Evolutionary conservation across 2,888 invertebrate species (phyloP).

Genomic region (Chloromyia formosa): DNA sequence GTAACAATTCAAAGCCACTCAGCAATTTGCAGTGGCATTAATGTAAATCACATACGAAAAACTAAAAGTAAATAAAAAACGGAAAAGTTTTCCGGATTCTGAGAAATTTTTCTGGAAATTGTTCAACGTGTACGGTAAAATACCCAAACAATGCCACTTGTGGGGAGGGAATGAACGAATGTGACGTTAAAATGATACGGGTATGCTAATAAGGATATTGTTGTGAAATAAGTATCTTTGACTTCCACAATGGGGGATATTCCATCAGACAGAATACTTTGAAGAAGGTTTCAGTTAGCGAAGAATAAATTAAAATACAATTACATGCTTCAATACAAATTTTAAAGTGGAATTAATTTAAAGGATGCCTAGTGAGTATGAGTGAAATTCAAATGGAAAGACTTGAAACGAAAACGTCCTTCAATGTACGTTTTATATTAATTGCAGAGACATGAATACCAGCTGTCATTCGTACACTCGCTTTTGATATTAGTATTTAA

Average conservation of each 20-base stretch:
- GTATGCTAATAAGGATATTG: conserved; percentile 25
- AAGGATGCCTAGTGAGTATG: too few relatives aligned
- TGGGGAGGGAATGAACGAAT: not conserved
- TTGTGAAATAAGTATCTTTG: not conserved
- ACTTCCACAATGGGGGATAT: not conserved
- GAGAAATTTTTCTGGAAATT: conserved; percentile 1
- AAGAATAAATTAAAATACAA: too few relatives aligned
- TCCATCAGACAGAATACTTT: too few relatives aligned
- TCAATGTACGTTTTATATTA: too few relatives aligned
- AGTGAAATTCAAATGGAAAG: too few relatives aligned
- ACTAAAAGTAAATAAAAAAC: conserved; percentile 29
- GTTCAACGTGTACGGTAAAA: not conserved
- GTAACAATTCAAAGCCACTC: conserved; percentile 31
- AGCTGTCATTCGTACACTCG: too few relatives aligned
- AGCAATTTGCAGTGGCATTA: conserved; percentile 34
- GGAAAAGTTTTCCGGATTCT: conserved; percentile 4
- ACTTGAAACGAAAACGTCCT: too few relatives aligned
- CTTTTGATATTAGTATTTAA: too few relatives aligned
- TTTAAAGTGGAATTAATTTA: too few relatives aligned
- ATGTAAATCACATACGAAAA: conserved; percentile 34
- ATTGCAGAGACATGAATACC: too few relatives aligned
- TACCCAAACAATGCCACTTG: not conserved
- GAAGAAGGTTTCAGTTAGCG: too few relatives aligned
- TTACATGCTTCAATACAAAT: too few relatives aligned
- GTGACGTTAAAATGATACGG: conserved; percentile 14